A percentile compares a stretch with the other conserved stretches of the same genome.
Conservation (phyloP, 2,888 invertebrate species). For the Baccha elongata region DNA sequence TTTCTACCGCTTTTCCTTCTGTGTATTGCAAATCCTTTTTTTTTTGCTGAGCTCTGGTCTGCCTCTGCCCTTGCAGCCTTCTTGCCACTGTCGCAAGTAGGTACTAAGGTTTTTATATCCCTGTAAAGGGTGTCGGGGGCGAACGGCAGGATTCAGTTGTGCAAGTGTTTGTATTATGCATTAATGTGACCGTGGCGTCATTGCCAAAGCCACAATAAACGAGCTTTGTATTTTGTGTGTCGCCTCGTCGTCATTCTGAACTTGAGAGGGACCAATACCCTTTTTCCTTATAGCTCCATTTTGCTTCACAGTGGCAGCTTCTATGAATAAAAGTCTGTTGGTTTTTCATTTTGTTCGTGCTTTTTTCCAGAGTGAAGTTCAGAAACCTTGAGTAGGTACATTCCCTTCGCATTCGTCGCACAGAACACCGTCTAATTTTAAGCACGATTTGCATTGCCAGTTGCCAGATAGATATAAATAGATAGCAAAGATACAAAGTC, state of each 20-base stretch:
- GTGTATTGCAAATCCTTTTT: constrained; percentile 59
- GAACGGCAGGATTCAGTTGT: not conserved
- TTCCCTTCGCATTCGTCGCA: constrained; percentile 28
- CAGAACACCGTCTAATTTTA: constrained; percentile 59
- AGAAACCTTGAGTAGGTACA: constrained; percentile 64
- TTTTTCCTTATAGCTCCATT: not conserved
- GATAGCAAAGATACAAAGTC: constrained; percentile 40
- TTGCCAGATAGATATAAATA: constrained; percentile 63
- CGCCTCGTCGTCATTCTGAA: constrained; percentile 7
- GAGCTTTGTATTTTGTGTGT: constrained; percentile 27
- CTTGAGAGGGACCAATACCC: too few relatives aligned
- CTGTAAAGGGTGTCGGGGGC: not conserved
- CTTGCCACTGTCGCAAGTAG: not conserved
- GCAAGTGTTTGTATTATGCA: constrained; percentile 60
- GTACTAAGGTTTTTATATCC: constrained; percentile 14
- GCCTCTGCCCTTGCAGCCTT: constrained; percentile 1
- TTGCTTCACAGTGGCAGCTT: constrained; percentile 1
- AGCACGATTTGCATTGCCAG: constrained; percentile 55
- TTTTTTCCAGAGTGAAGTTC: constrained; percentile 46
- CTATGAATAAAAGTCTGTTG: constrained; percentile 10
- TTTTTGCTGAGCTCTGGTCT: constrained; percentile 38
- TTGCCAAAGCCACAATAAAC: constrained; percentile 64
- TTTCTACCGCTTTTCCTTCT: constrained; percentile 15
- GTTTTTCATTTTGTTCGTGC: not conserved
- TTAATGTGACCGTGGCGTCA: constrained; percentile 57